Evolutionary conservation across 2,797 vertebrate species (phyloP), one percentile per base, ranked within the genome.

Genomic region (Streptopelia turtur): DNA sequence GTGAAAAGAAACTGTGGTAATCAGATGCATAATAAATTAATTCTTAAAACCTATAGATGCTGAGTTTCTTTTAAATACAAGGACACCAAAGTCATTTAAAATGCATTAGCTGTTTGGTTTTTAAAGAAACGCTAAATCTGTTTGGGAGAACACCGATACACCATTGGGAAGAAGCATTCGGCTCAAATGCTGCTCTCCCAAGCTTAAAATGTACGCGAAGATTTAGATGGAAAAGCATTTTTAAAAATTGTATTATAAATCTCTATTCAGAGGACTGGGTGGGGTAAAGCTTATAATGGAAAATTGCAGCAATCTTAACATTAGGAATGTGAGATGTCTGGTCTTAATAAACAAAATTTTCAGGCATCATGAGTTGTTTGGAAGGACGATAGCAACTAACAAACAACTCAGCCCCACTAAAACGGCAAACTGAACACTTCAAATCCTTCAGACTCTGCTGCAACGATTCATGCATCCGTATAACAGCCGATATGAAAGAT

Each of bases 261-360:
- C 69, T 63, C 70, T 68, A 83, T 96, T 96, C 71, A 94, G 90
- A 94, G 30, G 41, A 92, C 50, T 88, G 95, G 95, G 95, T 91
- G 95, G 95, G 52, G 95, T 78, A 94, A 90, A 90, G 30, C 79
- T 91, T 88, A 92, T 88, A 94, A 96, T 69, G 94, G 95, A 95
- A 97, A 96, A 93, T 33, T 95, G 90, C 88, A 94, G 93, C 94
- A 96, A 95, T 95, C 80, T 95, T 77, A 94, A 80, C 88, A 83
- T 89, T 65, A 87, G 93, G 89, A 96, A 96, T 96, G 91, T 90
- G 91, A 95, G 85, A 95, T 84, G 93, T 94, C 95, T 94, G 91
- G 80, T 95, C 90, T 94, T 95, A 97, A 96, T 95, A 93, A 96
- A 94, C 43, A 41, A 74, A 89, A 66, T 87, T 93, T 94, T 94